Percentiles rank a stretch among this genome's conserved stretches.
phyloP scores from a whole-genome alignment of 2,888 invertebrate genomes.

The Macroteleia sp. region DNA sequence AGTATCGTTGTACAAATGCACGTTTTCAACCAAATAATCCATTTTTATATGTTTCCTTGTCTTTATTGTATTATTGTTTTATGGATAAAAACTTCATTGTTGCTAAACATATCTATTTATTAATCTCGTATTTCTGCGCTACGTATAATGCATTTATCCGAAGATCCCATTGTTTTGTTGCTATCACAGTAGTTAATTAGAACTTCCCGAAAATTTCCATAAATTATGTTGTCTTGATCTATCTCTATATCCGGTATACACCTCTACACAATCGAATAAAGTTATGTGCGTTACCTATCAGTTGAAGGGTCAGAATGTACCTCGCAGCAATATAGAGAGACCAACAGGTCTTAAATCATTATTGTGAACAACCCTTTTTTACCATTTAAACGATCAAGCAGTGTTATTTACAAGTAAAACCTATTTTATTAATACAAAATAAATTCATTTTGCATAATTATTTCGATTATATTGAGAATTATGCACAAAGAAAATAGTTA shows the following conservation, averaged over 20 bases:
- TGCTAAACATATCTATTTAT: too few relatives aligned
- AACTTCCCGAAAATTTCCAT: slow-evolving; percentile 56
- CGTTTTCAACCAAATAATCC: too few relatives aligned
- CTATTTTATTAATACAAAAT: too few relatives aligned
- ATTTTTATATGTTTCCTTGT: too few relatives aligned
- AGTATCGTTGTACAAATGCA: too few relatives aligned
- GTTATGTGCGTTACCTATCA: slow-evolving; percentile 42
- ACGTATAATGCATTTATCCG: slow-evolving; percentile 18
- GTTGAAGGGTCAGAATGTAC: slow-evolving; percentile 39
- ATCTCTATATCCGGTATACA: slow-evolving; percentile 38
- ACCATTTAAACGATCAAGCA: not conserved
- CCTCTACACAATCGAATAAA: slow-evolving; percentile 42
- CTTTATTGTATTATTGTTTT: too few relatives aligned
- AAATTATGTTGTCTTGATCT: slow-evolving; percentile 50
- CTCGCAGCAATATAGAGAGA: slow-evolving; percentile 12
- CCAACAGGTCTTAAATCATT: slow-evolving; percentile 25
- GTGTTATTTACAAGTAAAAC: too few relatives aligned
- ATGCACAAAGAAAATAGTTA: too few relatives aligned
- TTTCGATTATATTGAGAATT: too few relatives aligned
- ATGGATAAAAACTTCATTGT: too few relatives aligned
- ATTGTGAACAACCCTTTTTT: slow-evolving; percentile 22
- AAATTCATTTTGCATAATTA: too few relatives aligned
- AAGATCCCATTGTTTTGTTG: slow-evolving; percentile 21
- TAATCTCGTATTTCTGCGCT: too few relatives aligned
- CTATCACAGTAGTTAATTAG: slow-evolving; percentile 47